A percentile compares a stretch with the other conserved stretches of the same genome.
phyloP scores from a whole-genome alignment of 1,140 invertebrate species.

The Branchinecta lynchi region DNA sequence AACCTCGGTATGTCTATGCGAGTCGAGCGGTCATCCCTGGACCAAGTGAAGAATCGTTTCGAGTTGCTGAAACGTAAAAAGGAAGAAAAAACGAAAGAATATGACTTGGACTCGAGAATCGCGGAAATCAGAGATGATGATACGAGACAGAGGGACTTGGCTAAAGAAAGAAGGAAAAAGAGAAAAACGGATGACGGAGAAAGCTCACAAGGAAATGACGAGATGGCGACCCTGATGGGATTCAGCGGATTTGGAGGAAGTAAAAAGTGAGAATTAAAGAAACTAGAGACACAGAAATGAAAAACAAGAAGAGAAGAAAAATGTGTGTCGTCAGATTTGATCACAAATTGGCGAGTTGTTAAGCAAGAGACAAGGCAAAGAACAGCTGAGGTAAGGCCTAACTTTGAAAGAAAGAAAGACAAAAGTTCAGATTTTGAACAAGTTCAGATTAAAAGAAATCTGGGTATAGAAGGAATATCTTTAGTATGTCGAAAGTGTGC shows the following conservation, averaged over 20 bases:
- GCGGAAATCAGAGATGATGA: constrained; percentile 94
- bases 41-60: constrained; percentile 90
- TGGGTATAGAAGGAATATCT: no score
- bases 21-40: constrained; percentile 83
- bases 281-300: no score
- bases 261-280: no score
- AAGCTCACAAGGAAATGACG: constrained; percentile 39
- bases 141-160: constrained; percentile 80
- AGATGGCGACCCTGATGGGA: constrained; percentile 91
- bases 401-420: no score
- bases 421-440: no score
- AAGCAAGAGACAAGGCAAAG: no score
- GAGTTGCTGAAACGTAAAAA: constrained; percentile 82
- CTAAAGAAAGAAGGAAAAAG: constrained; percentile 78
- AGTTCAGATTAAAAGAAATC: no score
- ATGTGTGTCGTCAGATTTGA: no score
- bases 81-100: constrained; percentile 91
- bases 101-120: constrained; percentile 77
- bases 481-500: no score
- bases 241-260: constrained; percentile 76
- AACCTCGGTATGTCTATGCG: constrained; percentile 99
- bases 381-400: no score
- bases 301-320: no score
- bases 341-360: no score
- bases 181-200: constrained; percentile 45